Conservation (phyloP, 2,888 invertebrate species). For the Melinaea menophilus region DNA sequence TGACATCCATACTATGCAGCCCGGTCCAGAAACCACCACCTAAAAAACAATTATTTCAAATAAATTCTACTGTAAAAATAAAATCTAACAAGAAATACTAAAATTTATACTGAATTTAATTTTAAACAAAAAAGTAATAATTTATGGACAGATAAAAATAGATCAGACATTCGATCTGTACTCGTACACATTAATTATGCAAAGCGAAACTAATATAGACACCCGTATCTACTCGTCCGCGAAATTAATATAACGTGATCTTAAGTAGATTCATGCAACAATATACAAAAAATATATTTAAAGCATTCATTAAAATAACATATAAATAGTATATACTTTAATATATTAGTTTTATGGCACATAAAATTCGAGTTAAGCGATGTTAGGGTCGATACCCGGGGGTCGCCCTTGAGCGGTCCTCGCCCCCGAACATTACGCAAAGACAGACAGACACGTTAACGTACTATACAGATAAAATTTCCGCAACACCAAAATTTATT, state of each 20-base stretch:
- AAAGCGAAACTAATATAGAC: too few species aligned
- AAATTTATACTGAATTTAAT: too few species aligned
- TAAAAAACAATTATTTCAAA: conserved; percentile 39
- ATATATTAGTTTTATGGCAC: conserved; percentile 16
- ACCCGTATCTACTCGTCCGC: too few species aligned
- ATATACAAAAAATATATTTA: too few species aligned
- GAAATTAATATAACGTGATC: too few species aligned
- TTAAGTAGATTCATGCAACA: too few species aligned
- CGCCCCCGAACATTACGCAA: conserved; percentile 48
- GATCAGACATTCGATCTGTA: too few species aligned
- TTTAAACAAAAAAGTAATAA: too few species aligned
- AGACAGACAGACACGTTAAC: conserved; percentile 29
- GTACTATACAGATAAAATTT: conserved; percentile 25
- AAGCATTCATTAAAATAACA: too few species aligned
- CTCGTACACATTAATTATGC: too few species aligned
- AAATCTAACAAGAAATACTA: neutral
- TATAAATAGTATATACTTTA: neutral
- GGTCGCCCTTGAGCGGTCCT: conserved; percentile 70
- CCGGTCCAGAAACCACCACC: conserved; percentile 49
- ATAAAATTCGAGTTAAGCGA: conserved; percentile 27
- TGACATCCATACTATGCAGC: conserved; percentile 84
- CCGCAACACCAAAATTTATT: too few species aligned
- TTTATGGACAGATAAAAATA: too few species aligned
- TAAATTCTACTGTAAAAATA: neutral
- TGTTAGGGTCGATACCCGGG: conserved; percentile 63